phyloP scores from a whole-genome alignment of 1,140 invertebrate species.

The Cyphomyrmex costatus region DNA sequence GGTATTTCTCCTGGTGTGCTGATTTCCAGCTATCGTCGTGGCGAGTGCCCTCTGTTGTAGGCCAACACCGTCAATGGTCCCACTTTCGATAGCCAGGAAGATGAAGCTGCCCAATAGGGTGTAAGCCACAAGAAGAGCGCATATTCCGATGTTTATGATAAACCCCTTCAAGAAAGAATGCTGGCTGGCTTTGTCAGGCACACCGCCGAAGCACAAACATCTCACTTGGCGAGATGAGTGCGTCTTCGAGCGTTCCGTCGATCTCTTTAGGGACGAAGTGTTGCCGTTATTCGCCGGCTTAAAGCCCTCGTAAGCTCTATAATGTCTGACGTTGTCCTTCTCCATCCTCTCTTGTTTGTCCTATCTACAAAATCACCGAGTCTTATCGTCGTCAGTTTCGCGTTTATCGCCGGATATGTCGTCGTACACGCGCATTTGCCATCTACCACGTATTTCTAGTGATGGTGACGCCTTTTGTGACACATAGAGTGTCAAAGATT shows the following conservation, averaged over 20 bases:
- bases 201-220: conserved; percentile 90
- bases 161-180: conserved; percentile 90
- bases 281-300: conserved; percentile 86
- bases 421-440: conserved; percentile 45
- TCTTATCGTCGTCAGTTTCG: conserved; percentile 32
- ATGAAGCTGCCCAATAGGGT: conserved; percentile 96
- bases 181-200: conserved; percentile 89
- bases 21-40: conserved; percentile 87
- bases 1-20: conserved; percentile 85
- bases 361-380: conserved; percentile 50
- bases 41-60: conserved; percentile 90
- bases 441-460: background rate
- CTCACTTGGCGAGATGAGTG: conserved; percentile 83
- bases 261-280: conserved; percentile 85
- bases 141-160: conserved; percentile 95
- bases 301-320: conserved; percentile 85
- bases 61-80: conserved; percentile 85
- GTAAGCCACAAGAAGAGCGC: conserved; percentile 95
- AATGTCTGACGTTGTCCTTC: conserved; percentile 82
- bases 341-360: conserved; percentile 74
- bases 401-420: conserved; percentile 61
- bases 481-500: conserved; percentile 4
- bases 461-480: background rate
- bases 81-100: conserved; percentile 96
- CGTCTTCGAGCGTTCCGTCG: conserved; percentile 67